A percentile compares a stretch with the other conserved stretches of the same genome.
phyloP scores from a whole-genome alignment of 2,113 vertebrate genomes.

The Oceanodroma tethys region DNA sequence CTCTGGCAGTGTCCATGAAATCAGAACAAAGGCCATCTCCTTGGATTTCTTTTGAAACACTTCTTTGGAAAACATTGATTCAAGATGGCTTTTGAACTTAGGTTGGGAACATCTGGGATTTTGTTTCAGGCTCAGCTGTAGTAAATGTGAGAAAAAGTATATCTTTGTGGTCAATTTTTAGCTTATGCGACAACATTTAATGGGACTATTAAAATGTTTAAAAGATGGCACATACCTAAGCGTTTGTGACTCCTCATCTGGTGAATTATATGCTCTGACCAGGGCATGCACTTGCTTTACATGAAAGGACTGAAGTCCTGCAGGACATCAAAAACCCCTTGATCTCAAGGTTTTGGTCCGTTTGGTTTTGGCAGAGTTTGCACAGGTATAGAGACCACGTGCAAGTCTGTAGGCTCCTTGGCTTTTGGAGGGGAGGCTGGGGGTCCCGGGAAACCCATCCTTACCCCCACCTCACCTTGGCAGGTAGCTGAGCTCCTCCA shows the following conservation, averaged over 20 bases:
- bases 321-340: background rate
- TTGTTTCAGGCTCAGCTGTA: background rate
- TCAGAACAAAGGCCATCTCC: background rate
- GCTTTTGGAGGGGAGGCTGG: background rate
- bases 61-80: background rate
- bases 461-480: background rate
- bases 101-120: background rate
- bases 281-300: background rate
- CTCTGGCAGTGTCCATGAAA: background rate
- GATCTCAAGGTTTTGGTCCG: background rate
- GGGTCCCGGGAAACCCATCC: background rate
- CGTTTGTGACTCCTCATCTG: background rate
- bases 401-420: background rate
- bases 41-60: background rate
- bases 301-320: background rate
- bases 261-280: conserved; percentile 17
- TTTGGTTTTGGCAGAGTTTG: background rate
- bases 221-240: background rate
- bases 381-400: accelerated
- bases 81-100: background rate
- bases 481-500: background rate
- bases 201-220: background rate
- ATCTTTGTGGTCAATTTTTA: background rate
- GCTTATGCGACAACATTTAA: background rate
- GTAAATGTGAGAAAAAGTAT: background rate